A percentile compares a stretch with the other conserved stretches of the same genome.
phyloP scores from a whole-genome alignment of 2,113 vertebrate genomes.

The Cairina moschata region DNA sequence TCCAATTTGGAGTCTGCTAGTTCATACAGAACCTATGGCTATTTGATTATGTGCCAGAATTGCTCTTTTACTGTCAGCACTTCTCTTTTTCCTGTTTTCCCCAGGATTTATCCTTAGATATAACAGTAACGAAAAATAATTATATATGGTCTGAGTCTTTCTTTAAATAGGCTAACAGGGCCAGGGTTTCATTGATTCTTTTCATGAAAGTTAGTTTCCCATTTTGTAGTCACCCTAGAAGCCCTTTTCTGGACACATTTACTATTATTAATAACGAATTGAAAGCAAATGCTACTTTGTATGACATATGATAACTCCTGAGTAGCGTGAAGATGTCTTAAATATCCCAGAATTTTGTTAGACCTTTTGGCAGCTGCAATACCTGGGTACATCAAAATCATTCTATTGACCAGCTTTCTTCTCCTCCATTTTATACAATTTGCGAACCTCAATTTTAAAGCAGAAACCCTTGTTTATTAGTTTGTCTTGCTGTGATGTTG shows the following conservation, averaged over 20 bases:
- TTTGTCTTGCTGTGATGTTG: not conserved
- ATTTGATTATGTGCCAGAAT: not conserved
- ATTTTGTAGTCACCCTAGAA: not conserved
- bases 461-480: not conserved
- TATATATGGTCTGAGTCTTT: not conserved
- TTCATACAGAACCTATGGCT: not conserved
- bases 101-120: not conserved
- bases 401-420: not conserved
- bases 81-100: not conserved
- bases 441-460: not conserved
- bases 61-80: no score
- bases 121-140: not conserved
- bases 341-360: not conserved
- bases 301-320: not conserved
- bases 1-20: not conserved
- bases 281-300: not conserved
- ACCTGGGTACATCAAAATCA: not conserved
- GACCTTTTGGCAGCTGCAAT: not conserved
- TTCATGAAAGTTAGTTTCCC: not conserved
- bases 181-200: not conserved
- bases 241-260: not conserved
- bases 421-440: not conserved
- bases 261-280: not conserved
- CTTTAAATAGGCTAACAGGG: not conserved
- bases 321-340: not conserved